Conservation (phyloP, 2,797 vertebrate genomes). For the Cirrhinus molitorella region DNA sequence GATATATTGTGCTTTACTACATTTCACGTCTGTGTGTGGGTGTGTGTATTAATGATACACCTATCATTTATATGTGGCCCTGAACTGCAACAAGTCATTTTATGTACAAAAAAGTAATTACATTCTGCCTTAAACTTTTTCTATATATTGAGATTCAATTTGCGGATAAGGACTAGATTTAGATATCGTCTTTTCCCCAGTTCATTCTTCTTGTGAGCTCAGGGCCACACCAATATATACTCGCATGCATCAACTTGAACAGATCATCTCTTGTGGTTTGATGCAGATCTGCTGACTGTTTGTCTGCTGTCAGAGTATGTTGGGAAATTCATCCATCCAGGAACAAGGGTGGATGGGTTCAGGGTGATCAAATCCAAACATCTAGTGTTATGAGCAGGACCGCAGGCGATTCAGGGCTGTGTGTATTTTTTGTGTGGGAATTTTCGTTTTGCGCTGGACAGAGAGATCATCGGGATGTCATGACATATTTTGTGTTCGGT, state of each 20-base stretch:
- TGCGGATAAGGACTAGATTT: slow-evolving; percentile 21
- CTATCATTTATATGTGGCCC: neutral
- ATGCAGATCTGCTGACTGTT: slow-evolving; percentile 42
- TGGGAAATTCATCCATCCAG: slow-evolving; percentile 47
- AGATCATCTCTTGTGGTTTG: slow-evolving; percentile 32
- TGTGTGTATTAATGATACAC: neutral
- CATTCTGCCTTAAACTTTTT: neutral
- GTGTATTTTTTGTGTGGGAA: slow-evolving; percentile 43
- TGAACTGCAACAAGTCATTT: neutral
- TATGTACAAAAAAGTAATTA: neutral
- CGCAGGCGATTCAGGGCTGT: slow-evolving; percentile 34
- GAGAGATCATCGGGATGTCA: slow-evolving; percentile 9
- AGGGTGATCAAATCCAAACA: slow-evolving; percentile 58
- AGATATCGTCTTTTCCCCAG: neutral
- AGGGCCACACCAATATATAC: slow-evolving; percentile 15
- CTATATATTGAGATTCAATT: slow-evolving; percentile 21
- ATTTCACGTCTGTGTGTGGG: neutral
- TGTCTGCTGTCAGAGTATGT: slow-evolving; percentile 50
- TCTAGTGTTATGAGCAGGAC: slow-evolving; percentile 44
- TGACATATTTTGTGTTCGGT: slow-evolving; percentile 15
- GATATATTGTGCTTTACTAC: neutral
- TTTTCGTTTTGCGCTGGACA: slow-evolving; percentile 28
- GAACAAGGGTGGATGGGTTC: slow-evolving; percentile 54
- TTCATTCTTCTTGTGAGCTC: slow-evolving; percentile 12
- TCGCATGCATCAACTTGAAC: slow-evolving; percentile 33